phyloP scores from a whole-genome alignment of 2,113 vertebrate species.

The Rhineura floridana region DNA sequence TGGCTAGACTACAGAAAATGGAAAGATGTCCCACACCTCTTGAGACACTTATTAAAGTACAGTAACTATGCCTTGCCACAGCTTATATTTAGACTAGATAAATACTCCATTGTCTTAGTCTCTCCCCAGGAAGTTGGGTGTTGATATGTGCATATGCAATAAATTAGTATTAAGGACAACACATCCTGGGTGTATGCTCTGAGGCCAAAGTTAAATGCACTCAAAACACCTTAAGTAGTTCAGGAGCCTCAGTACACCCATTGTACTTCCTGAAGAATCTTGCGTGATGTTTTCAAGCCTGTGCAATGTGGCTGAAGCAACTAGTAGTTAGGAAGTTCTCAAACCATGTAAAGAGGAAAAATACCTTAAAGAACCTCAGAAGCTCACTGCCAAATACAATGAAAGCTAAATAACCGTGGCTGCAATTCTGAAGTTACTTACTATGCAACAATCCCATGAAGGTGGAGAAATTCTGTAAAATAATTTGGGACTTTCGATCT shows the following conservation, averaged over 20 bases:
- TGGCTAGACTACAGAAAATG: slow-evolving; percentile 3
- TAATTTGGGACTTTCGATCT: neutral
- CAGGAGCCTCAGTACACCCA: neutral
- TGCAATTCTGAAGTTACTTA: neutral
- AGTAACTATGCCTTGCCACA: neutral
- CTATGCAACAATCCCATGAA: neutral
- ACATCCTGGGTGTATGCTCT: neutral
- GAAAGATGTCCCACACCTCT: neutral
- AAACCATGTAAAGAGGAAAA: neutral
- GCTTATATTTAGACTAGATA: neutral
- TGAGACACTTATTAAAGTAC: slow-evolving; percentile 6
- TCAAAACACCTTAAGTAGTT: slow-evolving; percentile 1
- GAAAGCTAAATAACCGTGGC: neutral
- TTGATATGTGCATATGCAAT: rapidly evolving
- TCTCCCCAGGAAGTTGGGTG: neutral
- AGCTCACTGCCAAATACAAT: neutral
- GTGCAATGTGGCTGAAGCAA: neutral
- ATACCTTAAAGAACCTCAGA: neutral
- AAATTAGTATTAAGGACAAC: neutral
- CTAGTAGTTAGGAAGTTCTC: neutral
- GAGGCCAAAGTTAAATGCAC: neutral
- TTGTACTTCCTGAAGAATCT: slow-evolving; percentile 2
- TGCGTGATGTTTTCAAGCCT: slow-evolving; percentile 10
- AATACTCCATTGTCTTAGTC: neutral
- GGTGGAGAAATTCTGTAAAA: neutral